Conservation (phyloP, 2,797 vertebrate species). For the Carapus acus region DNA sequence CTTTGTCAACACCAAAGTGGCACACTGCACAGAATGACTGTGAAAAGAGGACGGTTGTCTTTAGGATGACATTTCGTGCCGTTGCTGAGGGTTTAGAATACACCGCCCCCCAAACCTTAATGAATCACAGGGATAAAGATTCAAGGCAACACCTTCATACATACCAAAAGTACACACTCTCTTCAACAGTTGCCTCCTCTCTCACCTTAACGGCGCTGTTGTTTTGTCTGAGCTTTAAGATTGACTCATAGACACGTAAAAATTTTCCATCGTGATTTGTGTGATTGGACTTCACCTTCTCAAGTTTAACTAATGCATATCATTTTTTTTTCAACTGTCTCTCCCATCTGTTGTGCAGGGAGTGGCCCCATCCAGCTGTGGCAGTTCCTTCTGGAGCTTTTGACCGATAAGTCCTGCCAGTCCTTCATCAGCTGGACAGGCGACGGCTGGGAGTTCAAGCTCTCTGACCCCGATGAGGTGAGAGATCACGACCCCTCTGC, state of each 20-base stretch:
- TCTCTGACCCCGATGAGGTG: constrained; percentile 99
- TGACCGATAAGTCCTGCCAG: constrained; percentile 99
- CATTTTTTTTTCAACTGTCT: constrained; percentile 15
- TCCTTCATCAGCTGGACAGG: constrained; percentile 99
- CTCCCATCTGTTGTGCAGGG: constrained; percentile 69
- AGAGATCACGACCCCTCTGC: constrained; percentile 56
- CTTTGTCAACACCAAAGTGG: constrained; percentile 47
- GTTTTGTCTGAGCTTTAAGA: no score
- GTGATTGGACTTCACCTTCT: constrained; percentile 1
- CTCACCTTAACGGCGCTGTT: no score
- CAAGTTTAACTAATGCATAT: constrained; percentile 13
- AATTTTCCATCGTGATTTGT: constrained; percentile 4
- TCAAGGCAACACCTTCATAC: constrained; percentile 27
- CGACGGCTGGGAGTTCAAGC: constrained; percentile 99
- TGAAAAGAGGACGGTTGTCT: constrained; percentile 60
- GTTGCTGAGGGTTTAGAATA: constrained; percentile 50
- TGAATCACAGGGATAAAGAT: constrained; percentile 41
- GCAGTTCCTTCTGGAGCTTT: constrained; percentile 97
- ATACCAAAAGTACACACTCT: background rate
- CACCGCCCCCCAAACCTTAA: constrained; percentile 37
- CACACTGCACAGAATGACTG: constrained; percentile 45
- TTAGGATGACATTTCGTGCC: constrained; percentile 53
- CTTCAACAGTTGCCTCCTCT: background rate
- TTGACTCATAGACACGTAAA: no score
- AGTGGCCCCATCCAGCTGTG: constrained; percentile 98